Evolutionary conservation across 2,888 invertebrate genomes (phyloP).

Genomic region (Temnothorax rugatulus): DNA sequence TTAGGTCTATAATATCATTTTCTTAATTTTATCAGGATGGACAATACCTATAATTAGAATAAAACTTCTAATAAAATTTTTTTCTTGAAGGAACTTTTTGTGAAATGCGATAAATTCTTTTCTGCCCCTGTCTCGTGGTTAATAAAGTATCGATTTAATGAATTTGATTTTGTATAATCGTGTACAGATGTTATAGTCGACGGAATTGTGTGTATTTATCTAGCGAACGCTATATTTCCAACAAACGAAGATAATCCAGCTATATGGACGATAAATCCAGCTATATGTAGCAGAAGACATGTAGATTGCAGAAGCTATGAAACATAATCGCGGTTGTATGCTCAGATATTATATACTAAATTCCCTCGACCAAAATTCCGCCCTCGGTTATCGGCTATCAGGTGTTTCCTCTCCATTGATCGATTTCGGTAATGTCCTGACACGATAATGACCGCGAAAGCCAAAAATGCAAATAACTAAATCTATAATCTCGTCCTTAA

Average conservation of each 20-base stretch:
- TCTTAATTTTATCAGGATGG: not conserved
- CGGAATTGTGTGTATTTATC: slow-evolving; percentile 1
- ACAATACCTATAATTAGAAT: not conserved
- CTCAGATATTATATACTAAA: slow-evolving; percentile 50
- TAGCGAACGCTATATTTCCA: not conserved
- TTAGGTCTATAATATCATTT: not conserved
- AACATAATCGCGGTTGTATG: slow-evolving; percentile 20
- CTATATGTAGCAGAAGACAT: slow-evolving; percentile 24
- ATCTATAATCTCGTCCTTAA: not conserved
- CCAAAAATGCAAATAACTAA: slow-evolving; percentile 24
- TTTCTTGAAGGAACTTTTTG: not conserved
- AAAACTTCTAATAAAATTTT: not conserved
- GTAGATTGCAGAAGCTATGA: slow-evolving; percentile 36
- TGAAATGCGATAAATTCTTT: not conserved
- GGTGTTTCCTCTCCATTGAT: slow-evolving; percentile 66
- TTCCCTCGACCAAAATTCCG: slow-evolving; percentile 48
- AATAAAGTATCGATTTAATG: not conserved
- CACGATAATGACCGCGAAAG: slow-evolving; percentile 43
- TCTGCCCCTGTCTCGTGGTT: not conserved
- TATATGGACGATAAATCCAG: slow-evolving; percentile 9
- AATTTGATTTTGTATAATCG: not conserved
- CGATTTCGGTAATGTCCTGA: slow-evolving; percentile 58
- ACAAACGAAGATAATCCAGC: slow-evolving; percentile 8
- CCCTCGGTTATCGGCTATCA: slow-evolving; percentile 58
- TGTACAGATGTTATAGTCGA: not conserved